A percentile compares a stretch with the other conserved stretches of the same genome.
These are phyloP conservation scores for Agrypnus murinus DNA, from an alignment of 2,888 invertebrate species.

Conservation along the genomic window DNA sequence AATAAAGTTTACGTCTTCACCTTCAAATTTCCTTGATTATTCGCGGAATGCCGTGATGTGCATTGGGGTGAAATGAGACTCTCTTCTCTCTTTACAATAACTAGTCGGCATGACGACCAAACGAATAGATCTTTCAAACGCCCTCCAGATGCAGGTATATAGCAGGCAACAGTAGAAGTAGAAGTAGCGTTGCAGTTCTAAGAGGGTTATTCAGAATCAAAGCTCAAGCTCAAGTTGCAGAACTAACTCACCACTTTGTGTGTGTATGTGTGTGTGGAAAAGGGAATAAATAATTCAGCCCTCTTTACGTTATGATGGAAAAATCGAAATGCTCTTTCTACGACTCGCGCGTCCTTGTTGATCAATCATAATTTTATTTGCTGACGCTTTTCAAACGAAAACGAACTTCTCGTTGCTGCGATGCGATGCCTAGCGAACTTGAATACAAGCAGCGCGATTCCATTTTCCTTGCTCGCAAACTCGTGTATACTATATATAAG, in stretches of 20 bases:
- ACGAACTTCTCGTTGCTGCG: too few species aligned
- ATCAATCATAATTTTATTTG: slow-evolving; percentile 43
- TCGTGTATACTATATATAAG: too few species aligned
- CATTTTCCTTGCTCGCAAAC: slow-evolving; percentile 34
- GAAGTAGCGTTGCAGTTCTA: slow-evolving; percentile 23
- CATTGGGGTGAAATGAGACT: slow-evolving; percentile 60
- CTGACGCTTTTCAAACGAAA: slow-evolving; percentile 36
- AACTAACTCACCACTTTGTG: slow-evolving; percentile 6
- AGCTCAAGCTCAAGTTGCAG: slow-evolving; percentile 25
- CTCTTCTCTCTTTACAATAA: slow-evolving; percentile 62
- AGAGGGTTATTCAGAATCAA: slow-evolving; percentile 33
- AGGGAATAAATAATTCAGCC: slow-evolving; percentile 30
- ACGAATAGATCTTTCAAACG: slow-evolving; percentile 51
- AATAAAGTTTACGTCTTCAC: slow-evolving; percentile 60
- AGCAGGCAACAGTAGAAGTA: too few species aligned
- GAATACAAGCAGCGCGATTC: slow-evolving; percentile 37
- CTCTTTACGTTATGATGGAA: slow-evolving; percentile 15
- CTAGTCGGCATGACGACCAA: slow-evolving; percentile 65
- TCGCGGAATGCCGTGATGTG: slow-evolving; percentile 61
- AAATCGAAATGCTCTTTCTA: slow-evolving; percentile 41
- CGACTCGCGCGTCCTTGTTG: slow-evolving; percentile 34
- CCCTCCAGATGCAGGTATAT: slow-evolving; percentile 37
- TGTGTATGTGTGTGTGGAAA: too few species aligned
- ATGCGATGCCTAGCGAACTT: slow-evolving; percentile 31
- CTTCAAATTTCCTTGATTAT: slow-evolving; percentile 62